Evolutionary conservation across 2,797 vertebrate species (phyloP).

Genomic region (Varecia variegata): DNA sequence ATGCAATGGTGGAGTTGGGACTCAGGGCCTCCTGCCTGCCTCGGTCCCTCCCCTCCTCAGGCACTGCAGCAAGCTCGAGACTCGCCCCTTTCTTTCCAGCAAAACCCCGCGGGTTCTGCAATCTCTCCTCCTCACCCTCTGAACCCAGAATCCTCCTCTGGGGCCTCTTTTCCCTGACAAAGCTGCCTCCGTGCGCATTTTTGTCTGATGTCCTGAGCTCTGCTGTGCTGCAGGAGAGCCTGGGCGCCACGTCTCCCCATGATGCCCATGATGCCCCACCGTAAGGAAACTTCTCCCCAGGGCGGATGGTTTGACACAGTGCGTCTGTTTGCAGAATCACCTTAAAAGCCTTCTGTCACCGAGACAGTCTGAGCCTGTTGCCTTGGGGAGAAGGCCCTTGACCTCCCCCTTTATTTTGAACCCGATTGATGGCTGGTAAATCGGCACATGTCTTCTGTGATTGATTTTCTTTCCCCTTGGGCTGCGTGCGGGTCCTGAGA

Average conservation of each 20-base stretch:
- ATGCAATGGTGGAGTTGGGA: not conserved
- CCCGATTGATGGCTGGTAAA: not conserved
- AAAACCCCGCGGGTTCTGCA: not conserved
- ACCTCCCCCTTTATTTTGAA: not conserved
- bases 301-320: not conserved
- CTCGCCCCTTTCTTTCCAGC: not conserved
- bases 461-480: not conserved
- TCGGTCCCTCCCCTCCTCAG: not conserved
- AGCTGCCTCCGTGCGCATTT: rapidly evolving
- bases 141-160: not conserved
- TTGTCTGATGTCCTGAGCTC: not conserved
- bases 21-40: not conserved
- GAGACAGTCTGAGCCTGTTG: not conserved
- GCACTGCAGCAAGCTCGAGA: not conserved
- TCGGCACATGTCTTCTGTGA: not conserved
- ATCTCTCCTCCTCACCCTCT: not conserved
- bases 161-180: not conserved
- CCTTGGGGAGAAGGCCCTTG: not conserved
- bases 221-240: not conserved
- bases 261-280: rapidly evolving
- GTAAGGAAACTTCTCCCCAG: not conserved
- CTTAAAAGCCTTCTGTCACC: not conserved
- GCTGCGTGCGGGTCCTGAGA: not conserved
- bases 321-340: not conserved
- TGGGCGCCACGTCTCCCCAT: rapidly evolving